A percentile compares a stretch with the other conserved stretches of the same genome.
Evolutionary conservation across 37 sponge, comb jelly and placozoan species (phyloP).

Genomic region (Geodia barretti): DNA sequence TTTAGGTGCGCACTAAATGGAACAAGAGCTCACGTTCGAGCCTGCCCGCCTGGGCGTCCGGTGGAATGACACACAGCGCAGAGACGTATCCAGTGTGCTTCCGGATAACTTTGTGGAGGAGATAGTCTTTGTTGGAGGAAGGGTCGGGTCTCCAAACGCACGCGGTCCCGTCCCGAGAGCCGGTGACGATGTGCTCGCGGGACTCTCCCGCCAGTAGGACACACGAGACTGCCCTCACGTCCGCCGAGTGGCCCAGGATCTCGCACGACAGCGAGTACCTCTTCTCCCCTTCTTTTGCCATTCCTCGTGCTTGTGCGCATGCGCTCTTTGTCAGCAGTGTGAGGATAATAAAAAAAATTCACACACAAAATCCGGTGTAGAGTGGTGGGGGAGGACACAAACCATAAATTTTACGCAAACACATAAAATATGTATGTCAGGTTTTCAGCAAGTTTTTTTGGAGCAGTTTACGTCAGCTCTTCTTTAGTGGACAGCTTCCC

Average conservation of each 20-base stretch:
- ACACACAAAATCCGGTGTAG: too few species aligned
- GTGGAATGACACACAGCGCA: conserved; percentile 57
- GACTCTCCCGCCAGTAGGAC: conserved; percentile 3
- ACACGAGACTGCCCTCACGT: conserved; percentile 50
- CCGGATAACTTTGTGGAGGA: conserved; percentile 28
- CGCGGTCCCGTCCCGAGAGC: conserved; percentile 62
- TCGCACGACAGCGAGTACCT: conserved; percentile 54
- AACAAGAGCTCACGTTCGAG: conserved; percentile 1
- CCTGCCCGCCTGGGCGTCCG: conserved; percentile 8
- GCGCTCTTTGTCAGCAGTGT: too few species aligned
- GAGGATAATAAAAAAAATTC: too few species aligned
- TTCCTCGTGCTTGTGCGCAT: too few species aligned
- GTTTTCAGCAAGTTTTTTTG: too few species aligned
- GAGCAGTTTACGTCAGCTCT: too few species aligned
- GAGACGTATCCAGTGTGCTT: conserved; percentile 69
- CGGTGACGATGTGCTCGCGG: conserved; percentile 53
- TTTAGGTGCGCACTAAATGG: neutral
- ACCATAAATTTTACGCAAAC: too few species aligned
- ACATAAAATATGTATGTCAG: too few species aligned
- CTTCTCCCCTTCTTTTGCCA: neutral
- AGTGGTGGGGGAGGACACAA: too few species aligned
- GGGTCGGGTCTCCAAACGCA: conserved; percentile 52
- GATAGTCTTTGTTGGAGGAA: conserved; percentile 9
- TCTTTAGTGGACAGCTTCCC: too few species aligned
- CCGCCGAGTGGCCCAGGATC: conserved; percentile 62